Evolutionary conservation across 2,888 invertebrate species (phyloP).

Genomic region (Agapostemon virescens): DNA sequence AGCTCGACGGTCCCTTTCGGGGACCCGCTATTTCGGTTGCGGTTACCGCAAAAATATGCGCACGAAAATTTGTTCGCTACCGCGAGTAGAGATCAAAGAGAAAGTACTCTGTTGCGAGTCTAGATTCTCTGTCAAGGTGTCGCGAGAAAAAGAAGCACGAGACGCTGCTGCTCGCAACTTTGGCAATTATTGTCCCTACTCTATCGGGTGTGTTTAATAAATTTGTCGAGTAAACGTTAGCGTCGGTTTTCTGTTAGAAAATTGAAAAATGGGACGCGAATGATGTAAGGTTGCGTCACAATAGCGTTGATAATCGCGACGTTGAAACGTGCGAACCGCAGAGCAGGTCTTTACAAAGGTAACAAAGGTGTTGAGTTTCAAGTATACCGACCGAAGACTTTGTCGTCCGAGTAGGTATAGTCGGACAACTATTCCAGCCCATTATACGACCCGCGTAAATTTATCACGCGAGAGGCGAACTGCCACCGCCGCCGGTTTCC

Average conservation of each 20-base stretch:
- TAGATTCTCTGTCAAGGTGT: too few relatives aligned
- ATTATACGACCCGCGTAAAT: slow-evolving; percentile 53
- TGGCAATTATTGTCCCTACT: too few relatives aligned
- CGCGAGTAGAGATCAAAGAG: too few relatives aligned
- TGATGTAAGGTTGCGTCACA: slow-evolving; percentile 30
- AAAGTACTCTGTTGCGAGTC: too few relatives aligned
- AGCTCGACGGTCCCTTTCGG: too few relatives aligned
- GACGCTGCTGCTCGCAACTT: too few relatives aligned
- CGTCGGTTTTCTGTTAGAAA: neutral
- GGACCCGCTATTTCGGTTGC: too few relatives aligned
- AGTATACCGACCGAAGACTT: slow-evolving; percentile 28
- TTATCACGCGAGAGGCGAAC: slow-evolving; percentile 54
- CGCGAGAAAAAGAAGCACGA: too few relatives aligned
- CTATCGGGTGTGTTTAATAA: too few relatives aligned
- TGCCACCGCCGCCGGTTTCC: slow-evolving; percentile 24
- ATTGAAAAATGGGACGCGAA: slow-evolving; percentile 18
- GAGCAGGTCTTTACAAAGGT: slow-evolving; percentile 19
- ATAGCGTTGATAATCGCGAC: slow-evolving; percentile 36
- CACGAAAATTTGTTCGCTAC: too few relatives aligned
- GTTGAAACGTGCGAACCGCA: slow-evolving; percentile 33
- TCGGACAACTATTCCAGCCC: slow-evolving; percentile 46
- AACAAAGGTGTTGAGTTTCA: slow-evolving; percentile 54
- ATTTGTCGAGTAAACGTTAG: too few relatives aligned
- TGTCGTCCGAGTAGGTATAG: slow-evolving; percentile 26
- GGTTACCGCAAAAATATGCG: too few relatives aligned